These are phyloP conservation scores for Pagrus major DNA, from an alignment of 2,113 vertebrate genomes.

Conservation along the genomic window DNA sequence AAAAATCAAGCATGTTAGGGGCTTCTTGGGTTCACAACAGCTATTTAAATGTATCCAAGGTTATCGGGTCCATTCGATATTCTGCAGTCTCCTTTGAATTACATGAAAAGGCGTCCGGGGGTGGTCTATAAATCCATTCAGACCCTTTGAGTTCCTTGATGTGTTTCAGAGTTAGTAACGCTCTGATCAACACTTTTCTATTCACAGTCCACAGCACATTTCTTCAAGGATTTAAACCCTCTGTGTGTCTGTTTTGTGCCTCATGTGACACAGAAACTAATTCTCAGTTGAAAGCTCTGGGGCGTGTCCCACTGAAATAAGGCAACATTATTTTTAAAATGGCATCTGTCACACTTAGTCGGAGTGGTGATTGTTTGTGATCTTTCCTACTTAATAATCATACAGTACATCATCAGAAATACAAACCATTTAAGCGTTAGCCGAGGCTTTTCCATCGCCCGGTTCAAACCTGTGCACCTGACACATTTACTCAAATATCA, in stretches of 20 bases:
- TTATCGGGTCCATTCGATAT: conserved; percentile 60
- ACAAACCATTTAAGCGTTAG: conserved; percentile 50
- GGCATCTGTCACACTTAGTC: conserved; percentile 74
- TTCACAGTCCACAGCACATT: conserved; percentile 64
- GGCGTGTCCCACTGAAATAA: conserved; percentile 78
- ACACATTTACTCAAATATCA: conserved; percentile 53
- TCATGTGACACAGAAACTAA: conserved; percentile 59
- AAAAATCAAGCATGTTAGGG: conserved; percentile 79
- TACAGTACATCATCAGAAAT: conserved; percentile 60
- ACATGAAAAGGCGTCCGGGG: conserved; percentile 72
- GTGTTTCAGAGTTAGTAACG: conserved; percentile 66
- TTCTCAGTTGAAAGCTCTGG: conserved; percentile 68
- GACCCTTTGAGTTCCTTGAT: conserved; percentile 70
- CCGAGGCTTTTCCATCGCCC: conserved; percentile 21
- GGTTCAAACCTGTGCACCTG: conserved; percentile 42
- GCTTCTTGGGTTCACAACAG: conserved; percentile 73
- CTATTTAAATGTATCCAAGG: conserved; percentile 75
- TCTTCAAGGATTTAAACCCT: conserved; percentile 59
- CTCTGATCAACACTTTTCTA: conserved; percentile 61
- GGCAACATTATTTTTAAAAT: conserved; percentile 83
- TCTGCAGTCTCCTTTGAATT: conserved; percentile 70
- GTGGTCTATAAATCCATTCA: conserved; percentile 66
- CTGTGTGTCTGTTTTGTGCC: conserved; percentile 58
- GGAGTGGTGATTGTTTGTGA: conserved; percentile 72
- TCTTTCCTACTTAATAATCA: conserved; percentile 52